Conservation (phyloP, 1,140 invertebrate genomes). For the Lordiphosa stackelbergi region DNA sequence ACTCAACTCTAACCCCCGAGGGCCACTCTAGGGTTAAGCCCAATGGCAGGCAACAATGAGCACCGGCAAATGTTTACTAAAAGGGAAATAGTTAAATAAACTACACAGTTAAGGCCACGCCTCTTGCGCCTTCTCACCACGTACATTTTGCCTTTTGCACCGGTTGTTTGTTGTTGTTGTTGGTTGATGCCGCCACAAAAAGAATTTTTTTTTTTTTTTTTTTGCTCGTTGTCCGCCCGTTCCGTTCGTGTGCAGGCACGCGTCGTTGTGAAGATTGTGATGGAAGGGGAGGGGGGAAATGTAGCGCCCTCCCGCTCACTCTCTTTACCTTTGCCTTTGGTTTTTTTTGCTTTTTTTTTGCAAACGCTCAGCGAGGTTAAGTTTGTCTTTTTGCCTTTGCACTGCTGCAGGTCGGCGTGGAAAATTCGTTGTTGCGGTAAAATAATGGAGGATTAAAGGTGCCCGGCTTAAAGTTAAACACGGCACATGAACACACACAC, state of each 20-base stretch:
- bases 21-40: too few species aligned
- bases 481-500: constrained; percentile 22
- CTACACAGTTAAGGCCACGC: background rate
- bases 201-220: too few species aligned
- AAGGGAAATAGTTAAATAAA: background rate
- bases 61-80: too few species aligned
- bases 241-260: constrained; percentile 10
- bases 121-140: too few species aligned
- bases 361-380: constrained; percentile 66
- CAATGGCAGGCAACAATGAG: too few species aligned
- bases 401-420: constrained; percentile 34
- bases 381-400: constrained; percentile 55
- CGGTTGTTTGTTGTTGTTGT: constrained; percentile 8
- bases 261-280: constrained; percentile 1
- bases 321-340: constrained; percentile 37
- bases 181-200: background rate
- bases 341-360: constrained; percentile 36
- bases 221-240: constrained; percentile 1
- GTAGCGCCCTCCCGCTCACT: constrained; percentile 29
- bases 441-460: background rate
- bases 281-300: constrained; percentile 3
- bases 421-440: constrained; percentile 5
- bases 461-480: constrained; percentile 16
- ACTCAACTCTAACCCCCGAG: too few species aligned
- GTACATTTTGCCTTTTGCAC: constrained; percentile 3